phyloP scores from a whole-genome alignment of 2,113 vertebrate genomes.

The Albula glossodonta region DNA sequence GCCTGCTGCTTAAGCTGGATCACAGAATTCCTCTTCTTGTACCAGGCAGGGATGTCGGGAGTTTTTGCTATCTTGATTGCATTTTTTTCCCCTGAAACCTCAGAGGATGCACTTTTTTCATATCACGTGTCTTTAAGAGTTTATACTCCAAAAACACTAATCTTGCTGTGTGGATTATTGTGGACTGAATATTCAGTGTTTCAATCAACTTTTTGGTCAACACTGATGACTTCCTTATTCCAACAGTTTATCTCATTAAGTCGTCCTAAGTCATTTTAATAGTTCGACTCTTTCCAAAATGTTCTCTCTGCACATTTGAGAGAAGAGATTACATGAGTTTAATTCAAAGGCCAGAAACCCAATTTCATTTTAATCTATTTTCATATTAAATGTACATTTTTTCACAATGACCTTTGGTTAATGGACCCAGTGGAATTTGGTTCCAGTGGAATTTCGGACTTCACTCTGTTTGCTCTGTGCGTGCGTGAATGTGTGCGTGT shows the following conservation, averaged over 20 bases:
- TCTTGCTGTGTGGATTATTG: not conserved
- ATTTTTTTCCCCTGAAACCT: slow-evolving; percentile 19
- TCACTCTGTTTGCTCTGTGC: not conserved
- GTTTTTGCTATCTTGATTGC: slow-evolving; percentile 37
- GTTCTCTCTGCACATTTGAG: not conserved
- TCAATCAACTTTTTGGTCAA: not conserved
- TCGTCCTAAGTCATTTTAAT: too few species aligned
- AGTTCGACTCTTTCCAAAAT: too few species aligned
- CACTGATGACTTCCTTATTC: not conserved
- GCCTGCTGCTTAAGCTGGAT: slow-evolving; percentile 24
- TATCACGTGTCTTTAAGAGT: not conserved
- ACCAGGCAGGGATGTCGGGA: slow-evolving; percentile 25
- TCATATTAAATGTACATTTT: not conserved
- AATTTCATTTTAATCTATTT: not conserved
- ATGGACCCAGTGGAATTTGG: not conserved
- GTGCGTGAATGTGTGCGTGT: not conserved
- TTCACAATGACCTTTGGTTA: not conserved
- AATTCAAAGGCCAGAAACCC: not conserved
- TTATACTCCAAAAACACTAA: not conserved
- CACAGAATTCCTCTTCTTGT: slow-evolving; percentile 47
- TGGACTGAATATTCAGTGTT: not conserved
- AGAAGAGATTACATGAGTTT: not conserved
- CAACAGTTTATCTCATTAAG: not conserved
- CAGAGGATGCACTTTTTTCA: not conserved
- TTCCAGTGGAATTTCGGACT: not conserved